Evolutionary conservation across 2,797 vertebrate genomes (phyloP).

Genomic region (Poecilia picta): DNA sequence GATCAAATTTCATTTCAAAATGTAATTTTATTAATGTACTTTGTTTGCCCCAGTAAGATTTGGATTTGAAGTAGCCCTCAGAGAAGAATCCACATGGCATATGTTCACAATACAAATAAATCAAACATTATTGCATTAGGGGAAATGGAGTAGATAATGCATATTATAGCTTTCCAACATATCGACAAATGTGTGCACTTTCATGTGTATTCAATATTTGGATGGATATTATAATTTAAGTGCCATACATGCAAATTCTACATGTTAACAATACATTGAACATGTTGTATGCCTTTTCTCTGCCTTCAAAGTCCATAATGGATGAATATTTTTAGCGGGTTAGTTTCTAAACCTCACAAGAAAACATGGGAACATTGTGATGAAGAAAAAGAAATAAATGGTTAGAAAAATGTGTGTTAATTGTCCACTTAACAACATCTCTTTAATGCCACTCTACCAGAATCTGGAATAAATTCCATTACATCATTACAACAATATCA

Average conservation of each 20-base stretch:
- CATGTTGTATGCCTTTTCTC: neutral
- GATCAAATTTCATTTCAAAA: no score
- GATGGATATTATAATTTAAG: neutral
- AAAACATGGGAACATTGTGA: neutral
- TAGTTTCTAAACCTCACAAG: neutral
- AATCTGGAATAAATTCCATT: no score
- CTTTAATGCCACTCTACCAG: no score
- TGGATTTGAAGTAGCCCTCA: neutral
- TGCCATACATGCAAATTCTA: neutral
- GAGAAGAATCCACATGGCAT: neutral
- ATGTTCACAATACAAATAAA: neutral
- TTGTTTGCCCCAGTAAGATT: neutral
- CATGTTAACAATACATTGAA: neutral
- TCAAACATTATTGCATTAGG: neutral
- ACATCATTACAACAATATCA: no score
- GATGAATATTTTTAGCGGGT: neutral
- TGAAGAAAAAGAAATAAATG: neutral
- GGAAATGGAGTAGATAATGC: neutral
- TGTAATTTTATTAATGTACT: no score
- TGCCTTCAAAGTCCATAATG: neutral
- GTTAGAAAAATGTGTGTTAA: neutral
- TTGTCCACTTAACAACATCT: neutral
- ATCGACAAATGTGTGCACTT: neutral
- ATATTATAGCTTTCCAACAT: neutral
- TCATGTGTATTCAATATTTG: neutral